A percentile compares a stretch with the other conserved stretches of the same genome.
Evolutionary conservation across 2,888 invertebrate species (phyloP).

Genomic region (Zootermopsis nevadensis): DNA sequence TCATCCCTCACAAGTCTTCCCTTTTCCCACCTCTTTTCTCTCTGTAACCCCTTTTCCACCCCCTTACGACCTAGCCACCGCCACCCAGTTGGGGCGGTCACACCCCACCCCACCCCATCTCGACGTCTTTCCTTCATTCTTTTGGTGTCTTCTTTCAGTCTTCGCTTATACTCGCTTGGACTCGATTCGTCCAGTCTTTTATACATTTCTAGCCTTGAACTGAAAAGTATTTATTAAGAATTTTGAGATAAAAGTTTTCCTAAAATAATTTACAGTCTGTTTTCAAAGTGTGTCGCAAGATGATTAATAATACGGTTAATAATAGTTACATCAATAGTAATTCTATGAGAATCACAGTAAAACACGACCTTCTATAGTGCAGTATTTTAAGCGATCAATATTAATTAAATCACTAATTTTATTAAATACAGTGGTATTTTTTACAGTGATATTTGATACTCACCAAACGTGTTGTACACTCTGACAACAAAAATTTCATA

Average conservation of each 20-base stretch:
- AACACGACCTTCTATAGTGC: too few species aligned
- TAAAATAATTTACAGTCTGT: too few species aligned
- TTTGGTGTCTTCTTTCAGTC: conserved; percentile 34
- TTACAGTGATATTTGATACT: too few species aligned
- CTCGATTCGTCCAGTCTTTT: conserved; percentile 37
- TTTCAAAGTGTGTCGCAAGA: too few species aligned
- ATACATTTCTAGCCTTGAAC: conserved; percentile 23
- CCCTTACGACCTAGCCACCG: conserved; percentile 37
- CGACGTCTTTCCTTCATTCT: conserved; percentile 45
- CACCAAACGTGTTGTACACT: too few species aligned
- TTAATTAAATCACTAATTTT: too few species aligned
- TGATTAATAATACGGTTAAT: too few species aligned
- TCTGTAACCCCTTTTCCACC: conserved; percentile 35
- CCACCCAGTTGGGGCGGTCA: conserved; percentile 19
- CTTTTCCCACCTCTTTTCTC: conserved; percentile 37
- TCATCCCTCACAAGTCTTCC: conserved; percentile 27
- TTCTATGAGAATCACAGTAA: too few species aligned
- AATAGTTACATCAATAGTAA: too few species aligned
- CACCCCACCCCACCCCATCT: conserved; percentile 24
- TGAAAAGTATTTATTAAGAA: conserved; percentile 2
- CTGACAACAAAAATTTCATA: too few species aligned
- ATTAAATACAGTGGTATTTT: too few species aligned
- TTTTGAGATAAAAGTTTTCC: neutral
- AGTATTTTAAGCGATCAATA: too few species aligned
- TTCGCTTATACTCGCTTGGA: conserved; percentile 34